Evolutionary conservation across 2,797 vertebrate genomes (phyloP), one percentile per base, ranked within the genome.

Genomic region (Acomys russatus): DNA sequence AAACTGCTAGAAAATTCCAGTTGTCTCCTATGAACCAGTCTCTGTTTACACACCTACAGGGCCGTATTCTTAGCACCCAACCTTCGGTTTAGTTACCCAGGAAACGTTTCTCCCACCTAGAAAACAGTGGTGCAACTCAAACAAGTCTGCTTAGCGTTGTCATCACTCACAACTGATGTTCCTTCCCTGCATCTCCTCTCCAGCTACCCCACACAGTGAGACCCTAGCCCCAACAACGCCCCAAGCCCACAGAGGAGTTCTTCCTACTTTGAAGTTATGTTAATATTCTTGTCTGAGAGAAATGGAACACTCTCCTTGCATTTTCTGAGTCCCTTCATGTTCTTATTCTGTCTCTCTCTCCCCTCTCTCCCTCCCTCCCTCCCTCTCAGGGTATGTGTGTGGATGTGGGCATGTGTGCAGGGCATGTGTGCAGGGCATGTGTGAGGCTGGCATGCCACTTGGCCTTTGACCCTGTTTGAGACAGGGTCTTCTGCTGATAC

Each of bases 181-280:
- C 23, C 15, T 30, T 61, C 0, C 30, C 9, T 30, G 51, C 38
- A 5, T 9, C 56, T 70, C 74, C 35, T 77, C 38, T 35, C 44
- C 11, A 18, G 28, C 6, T 15, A 6, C 6, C 30, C 28, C 79
- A 2, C 49, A 20, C 64, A 44, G 10, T 66, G 49, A 95, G 85
- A 82, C 28, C 38, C 38, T 56, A 1, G 17, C 10, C 54, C 85
- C 38, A 17, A 23, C 1, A 11, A 71, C 12, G 78, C 51, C 79
- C 30, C 17, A 14, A 91, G 15, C 5, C 64, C 44, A 68, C 0
- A 61, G 56, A 61, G 56, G 66, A 92, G n/a, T 33, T 94, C 84
- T 76, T n/a, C 64, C 59, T 84, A 44, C 79, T 85, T 66, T 93
- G 25, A 83, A 92, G 66, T 95, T 70, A 73, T 61, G 4, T 78